These are phyloP conservation scores for Muntiacus muntjak DNA, from an alignment of 2,113 vertebrate species.

Conservation along the genomic window DNA sequence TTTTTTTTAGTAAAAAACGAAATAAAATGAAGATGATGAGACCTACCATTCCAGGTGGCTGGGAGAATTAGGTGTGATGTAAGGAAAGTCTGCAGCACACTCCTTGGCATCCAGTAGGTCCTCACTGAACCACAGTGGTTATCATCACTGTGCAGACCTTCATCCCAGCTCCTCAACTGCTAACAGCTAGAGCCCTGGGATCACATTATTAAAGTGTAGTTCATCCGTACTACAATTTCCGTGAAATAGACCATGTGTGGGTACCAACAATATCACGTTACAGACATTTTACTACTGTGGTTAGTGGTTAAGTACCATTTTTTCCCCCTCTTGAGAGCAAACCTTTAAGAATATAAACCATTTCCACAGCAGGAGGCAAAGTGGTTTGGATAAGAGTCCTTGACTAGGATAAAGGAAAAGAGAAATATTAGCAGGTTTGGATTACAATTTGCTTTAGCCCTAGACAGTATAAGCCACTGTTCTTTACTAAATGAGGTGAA, in stretches of 20 bases:
- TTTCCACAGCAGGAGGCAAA: slow-evolving; percentile 27
- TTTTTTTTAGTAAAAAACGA: not conserved
- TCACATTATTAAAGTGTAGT: not conserved
- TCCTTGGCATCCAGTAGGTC: not conserved
- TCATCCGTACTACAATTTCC: not conserved
- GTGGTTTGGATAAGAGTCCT: slow-evolving; percentile 25
- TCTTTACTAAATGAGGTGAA: slow-evolving; percentile 16
- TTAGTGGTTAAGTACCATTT: slow-evolving; percentile 25
- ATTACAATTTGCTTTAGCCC: slow-evolving; percentile 29
- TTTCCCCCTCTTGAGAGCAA: not conserved
- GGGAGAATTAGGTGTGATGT: not conserved
- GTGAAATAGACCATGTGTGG: not conserved
- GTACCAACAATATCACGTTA: not conserved
- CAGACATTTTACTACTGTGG: slow-evolving; percentile 8
- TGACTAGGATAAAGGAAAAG: slow-evolving; percentile 30
- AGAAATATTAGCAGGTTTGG: slow-evolving; percentile 16
- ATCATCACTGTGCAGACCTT: not conserved
- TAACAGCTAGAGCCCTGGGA: not conserved
- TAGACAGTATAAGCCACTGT: not conserved
- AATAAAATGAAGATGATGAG: not conserved
- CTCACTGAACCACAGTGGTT: not conserved
- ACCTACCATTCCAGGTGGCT: not conserved
- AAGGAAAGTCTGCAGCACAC: not conserved
- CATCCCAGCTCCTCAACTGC: not conserved
- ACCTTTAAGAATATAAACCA: slow-evolving; percentile 39